phyloP scores from a whole-genome alignment of 2,797 vertebrate genomes.

The Manis crassicaudata region DNA sequence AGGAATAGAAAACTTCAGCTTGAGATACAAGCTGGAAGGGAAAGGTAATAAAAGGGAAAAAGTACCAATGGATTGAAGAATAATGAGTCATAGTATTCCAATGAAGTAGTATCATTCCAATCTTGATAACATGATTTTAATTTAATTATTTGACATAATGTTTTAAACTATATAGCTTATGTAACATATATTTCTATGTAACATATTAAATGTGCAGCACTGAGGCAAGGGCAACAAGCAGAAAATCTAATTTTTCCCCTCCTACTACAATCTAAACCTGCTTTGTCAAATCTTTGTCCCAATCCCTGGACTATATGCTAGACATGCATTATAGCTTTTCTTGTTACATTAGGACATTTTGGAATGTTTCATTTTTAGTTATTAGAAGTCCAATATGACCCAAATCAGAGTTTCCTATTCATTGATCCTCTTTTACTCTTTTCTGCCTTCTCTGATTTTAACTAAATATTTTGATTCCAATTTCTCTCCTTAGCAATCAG shows the following conservation, averaged over 20 bases:
- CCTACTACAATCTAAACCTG: neutral
- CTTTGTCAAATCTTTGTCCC: neutral
- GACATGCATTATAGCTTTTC: neutral
- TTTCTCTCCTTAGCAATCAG: neutral
- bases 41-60: neutral
- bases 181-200: neutral
- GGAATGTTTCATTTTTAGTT: neutral
- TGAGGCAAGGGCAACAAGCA: neutral
- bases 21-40: neutral
- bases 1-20: neutral
- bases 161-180: neutral
- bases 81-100: neutral
- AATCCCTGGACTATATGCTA: neutral
- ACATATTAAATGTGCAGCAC: neutral
- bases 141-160: neutral
- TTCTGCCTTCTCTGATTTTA: neutral
- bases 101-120: neutral
- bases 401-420: neutral
- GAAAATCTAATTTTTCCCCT: neutral
- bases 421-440: neutral
- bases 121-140: neutral
- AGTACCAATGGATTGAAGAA: neutral
- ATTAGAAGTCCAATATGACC: neutral
- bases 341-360: neutral
- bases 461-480: neutral